Evolutionary conservation across 1,140 invertebrate species (phyloP).

Genomic region (Brachionus calyciflorus): DNA sequence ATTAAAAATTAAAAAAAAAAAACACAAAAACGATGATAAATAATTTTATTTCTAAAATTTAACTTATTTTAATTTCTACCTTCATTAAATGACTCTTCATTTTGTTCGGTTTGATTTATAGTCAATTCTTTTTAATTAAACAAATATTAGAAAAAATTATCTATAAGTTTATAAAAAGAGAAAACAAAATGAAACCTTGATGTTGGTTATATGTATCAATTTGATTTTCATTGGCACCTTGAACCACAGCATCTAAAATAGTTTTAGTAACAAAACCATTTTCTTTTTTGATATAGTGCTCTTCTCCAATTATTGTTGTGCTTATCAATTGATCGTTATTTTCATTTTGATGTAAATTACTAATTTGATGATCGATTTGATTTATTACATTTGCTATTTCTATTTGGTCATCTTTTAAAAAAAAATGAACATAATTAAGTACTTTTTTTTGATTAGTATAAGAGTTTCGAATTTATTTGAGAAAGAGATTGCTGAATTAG

Average conservation of each 20-base stretch:
- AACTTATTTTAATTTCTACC: constrained; percentile 20
- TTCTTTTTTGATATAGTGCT: constrained; percentile 2
- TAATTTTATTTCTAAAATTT: constrained; percentile 36
- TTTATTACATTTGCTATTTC: constrained; percentile 1
- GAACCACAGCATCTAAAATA: background rate
- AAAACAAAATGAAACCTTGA: background rate
- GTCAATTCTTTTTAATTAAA: too few species aligned
- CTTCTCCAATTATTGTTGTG: background rate
- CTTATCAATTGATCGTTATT: background rate
- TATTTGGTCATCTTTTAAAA: background rate
- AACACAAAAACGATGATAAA: constrained; percentile 37
- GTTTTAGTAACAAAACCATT: constrained; percentile 18
- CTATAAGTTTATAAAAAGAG: background rate
- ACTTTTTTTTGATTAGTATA: too few species aligned
- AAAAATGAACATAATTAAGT: too few species aligned
- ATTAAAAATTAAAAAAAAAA: constrained; percentile 5
- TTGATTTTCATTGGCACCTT: background rate
- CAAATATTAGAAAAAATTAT: too few species aligned
- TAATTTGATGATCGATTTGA: constrained; percentile 21
- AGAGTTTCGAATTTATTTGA: too few species aligned
- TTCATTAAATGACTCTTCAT: background rate
- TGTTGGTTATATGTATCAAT: constrained; percentile 4
- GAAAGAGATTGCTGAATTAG: too few species aligned
- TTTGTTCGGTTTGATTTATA: background rate
- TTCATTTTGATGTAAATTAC: background rate